Evolutionary conservation across 2,797 vertebrate species (phyloP), one percentile per base, ranked within the genome.

Genomic region (Antennarius maculatus): DNA sequence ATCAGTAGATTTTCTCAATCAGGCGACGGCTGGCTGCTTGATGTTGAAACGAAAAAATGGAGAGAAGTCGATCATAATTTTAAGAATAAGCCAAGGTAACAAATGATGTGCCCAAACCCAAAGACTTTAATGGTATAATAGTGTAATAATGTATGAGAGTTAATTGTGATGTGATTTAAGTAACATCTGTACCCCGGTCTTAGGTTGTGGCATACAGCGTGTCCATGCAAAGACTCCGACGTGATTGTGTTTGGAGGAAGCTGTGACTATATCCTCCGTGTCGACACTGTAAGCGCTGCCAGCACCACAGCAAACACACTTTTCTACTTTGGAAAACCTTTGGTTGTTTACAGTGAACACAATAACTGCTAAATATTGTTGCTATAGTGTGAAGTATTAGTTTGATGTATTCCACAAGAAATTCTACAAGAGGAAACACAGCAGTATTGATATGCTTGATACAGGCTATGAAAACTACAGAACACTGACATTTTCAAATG

Each of bases 191-290:
- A 2, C 29, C 42, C 51, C 57, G 49, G 23, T 62, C 63, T 74
- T 58, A 99, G 97, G 82, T 89, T 98, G 85, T 99, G 97, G 97
- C 97, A 99, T 82, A 96, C 96, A 2, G 96, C 97, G 6, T 96
- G 95, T 83, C 86, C 91, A 15, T 94, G 95, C 41, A 95, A 92
- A 86, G 96, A 98, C 83, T 94, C 93, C 65, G 97, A 98, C 78
- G 95, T 98, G 69, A 91, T 98, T 85, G 96, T 98, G 80, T 99
- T 99, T 77, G 97, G 97, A 74, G 97, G 97, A 67, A 98, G 97
- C 83, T 98, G 96, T 82, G 96, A 98, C 89, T 95, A 97, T 88
- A 91, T 99, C 74, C 95, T 97, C 49, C 94, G 95, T 14, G 92
- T 96, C 54, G 96, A 99, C 90, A 96, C 93, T 13, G 97, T 99